Conservation (phyloP, 2,797 vertebrate genomes). For the Pseudochaenichthys georgianus region DNA sequence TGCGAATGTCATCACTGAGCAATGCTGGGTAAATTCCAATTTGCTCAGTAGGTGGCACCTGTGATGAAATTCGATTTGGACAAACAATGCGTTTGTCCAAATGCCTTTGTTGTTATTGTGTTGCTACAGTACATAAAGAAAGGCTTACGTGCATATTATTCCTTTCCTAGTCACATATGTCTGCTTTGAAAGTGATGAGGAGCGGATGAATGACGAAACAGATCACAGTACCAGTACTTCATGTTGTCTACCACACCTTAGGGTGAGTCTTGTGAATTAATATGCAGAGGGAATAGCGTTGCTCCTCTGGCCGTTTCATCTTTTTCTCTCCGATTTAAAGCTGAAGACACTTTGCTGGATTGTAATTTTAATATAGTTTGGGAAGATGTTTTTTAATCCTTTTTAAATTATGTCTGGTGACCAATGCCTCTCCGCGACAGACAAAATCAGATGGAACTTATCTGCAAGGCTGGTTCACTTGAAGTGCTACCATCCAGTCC, state of each 20-base stretch:
- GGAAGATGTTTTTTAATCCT: neutral
- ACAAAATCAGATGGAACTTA: constrained; percentile 9
- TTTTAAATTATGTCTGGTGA: constrained; percentile 11
- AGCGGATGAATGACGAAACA: neutral
- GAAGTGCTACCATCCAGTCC: neutral
- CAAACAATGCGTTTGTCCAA: neutral
- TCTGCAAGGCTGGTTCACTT: neutral
- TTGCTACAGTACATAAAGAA: neutral
- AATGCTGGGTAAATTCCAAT: constrained; percentile 18
- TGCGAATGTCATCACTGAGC: constrained; percentile 1
- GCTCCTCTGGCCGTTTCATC: constrained; percentile 18
- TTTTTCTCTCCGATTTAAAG: constrained; percentile 17
- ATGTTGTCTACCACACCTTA: neutral
- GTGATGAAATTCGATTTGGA: neutral
- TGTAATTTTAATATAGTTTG: neutral
- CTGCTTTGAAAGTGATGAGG: neutral
- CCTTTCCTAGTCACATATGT: neutral
- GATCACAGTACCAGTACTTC: neutral
- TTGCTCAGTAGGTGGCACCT: neutral
- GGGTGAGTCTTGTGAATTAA: constrained; percentile 14
- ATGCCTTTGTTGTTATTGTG: neutral
- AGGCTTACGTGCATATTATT: neutral
- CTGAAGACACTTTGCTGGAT: neutral
- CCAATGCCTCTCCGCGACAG: neutral
- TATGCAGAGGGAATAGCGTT: constrained; percentile 22